Evolutionary conservation across 1,140 invertebrate genomes (phyloP).

Genomic region (Bursaphelenchus mucronatus): DNA sequence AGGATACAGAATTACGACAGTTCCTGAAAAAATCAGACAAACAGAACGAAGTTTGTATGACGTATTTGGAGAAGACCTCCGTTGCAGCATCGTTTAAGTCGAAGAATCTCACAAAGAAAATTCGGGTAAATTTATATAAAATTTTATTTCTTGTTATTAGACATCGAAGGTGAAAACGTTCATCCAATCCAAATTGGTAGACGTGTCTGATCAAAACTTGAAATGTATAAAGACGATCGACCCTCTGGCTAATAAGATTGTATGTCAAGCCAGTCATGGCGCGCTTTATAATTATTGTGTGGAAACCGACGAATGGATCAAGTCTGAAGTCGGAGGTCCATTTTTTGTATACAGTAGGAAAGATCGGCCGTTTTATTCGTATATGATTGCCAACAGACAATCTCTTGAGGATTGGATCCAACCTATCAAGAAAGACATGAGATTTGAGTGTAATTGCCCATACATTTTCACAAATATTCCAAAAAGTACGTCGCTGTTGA

Average conservation of each 20-base stretch:
- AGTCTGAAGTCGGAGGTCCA: constrained; percentile 37
- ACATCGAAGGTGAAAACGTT: too few species aligned
- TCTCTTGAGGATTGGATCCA: constrained; percentile 44
- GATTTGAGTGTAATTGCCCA: constrained; percentile 36
- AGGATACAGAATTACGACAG: too few species aligned
- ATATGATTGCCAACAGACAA: constrained; percentile 51
- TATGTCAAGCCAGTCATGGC: constrained; percentile 25
- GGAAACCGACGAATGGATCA: constrained; percentile 30
- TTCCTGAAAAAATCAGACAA: too few species aligned
- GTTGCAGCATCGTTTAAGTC: too few species aligned
- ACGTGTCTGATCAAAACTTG: constrained; percentile 20
- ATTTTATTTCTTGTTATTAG: too few species aligned
- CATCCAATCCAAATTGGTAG: too few species aligned
- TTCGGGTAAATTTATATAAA: too few species aligned
- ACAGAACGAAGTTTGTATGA: too few species aligned
- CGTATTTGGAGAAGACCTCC: too few species aligned
- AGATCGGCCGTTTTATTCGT: constrained; percentile 41
- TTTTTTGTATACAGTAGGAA: constrained; percentile 40
- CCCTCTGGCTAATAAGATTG: constrained; percentile 28
- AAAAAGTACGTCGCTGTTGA: background rate
- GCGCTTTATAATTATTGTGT: constrained; percentile 30
- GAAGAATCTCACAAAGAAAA: too few species aligned
- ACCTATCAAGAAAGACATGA: constrained; percentile 29
- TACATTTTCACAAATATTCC: constrained; percentile 43
- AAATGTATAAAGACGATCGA: constrained; percentile 26